Percentiles rank a stretch among this genome's conserved stretches.
phyloP scores from a whole-genome alignment of 2,113 vertebrate species.

The Crypturellus undulatus region DNA sequence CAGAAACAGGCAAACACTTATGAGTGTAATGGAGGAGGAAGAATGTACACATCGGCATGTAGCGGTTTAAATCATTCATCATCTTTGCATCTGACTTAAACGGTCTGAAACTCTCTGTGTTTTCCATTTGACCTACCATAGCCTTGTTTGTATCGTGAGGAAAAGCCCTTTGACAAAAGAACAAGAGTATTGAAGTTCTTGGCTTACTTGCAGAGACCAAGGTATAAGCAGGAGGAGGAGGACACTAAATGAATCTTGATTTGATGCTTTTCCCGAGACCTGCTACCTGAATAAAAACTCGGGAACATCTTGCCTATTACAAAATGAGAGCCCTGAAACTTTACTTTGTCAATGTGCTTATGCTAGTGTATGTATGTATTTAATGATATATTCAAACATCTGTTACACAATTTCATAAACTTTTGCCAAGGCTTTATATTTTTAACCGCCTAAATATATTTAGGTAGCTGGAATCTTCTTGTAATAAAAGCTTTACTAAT shows the following conservation, averaged over 20 bases:
- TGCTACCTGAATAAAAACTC: neutral
- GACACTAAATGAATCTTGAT: neutral
- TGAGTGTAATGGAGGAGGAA: neutral
- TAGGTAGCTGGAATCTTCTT: neutral
- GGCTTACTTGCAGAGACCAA: neutral
- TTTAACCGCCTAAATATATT: neutral
- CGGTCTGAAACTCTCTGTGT: neutral
- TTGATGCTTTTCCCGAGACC: neutral
- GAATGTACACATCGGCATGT: neutral
- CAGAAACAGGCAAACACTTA: neutral
- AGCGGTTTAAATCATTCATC: neutral
- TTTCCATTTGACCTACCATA: neutral
- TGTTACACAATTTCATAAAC: neutral
- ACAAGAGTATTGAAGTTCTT: neutral
- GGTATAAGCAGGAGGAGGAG: neutral
- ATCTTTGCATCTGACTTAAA: neutral
- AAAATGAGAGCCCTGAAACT: neutral
- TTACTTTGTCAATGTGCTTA: neutral
- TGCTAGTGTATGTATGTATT: neutral
- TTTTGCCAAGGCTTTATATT: neutral
- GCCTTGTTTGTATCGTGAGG: neutral
- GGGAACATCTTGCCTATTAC: neutral
- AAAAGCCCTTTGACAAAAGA: neutral
- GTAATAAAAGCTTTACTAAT: neutral
- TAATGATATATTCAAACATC: neutral